Evolutionary conservation across 2,888 invertebrate species (phyloP).

Genomic region (Chouioia cunea): DNA sequence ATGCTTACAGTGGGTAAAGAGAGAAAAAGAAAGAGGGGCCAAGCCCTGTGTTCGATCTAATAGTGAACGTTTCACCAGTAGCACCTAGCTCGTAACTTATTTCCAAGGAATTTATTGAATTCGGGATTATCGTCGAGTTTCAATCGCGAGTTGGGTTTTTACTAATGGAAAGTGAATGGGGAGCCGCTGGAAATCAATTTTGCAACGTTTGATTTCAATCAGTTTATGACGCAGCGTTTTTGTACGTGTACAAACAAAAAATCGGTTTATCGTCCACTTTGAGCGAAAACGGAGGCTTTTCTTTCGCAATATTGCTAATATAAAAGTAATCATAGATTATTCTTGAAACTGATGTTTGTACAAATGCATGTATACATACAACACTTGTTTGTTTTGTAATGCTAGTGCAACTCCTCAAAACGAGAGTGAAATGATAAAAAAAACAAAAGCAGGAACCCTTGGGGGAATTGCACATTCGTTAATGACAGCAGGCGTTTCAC

Average conservation of each 20-base stretch:
- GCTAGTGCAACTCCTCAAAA: too few species aligned
- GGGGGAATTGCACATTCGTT: too few species aligned
- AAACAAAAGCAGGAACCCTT: too few species aligned
- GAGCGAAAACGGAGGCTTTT: too few species aligned
- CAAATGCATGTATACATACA: too few species aligned
- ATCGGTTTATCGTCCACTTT: too few species aligned
- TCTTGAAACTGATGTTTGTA: background rate
- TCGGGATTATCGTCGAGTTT: background rate
- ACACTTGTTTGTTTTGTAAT: too few species aligned
- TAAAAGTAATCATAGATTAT: slow-evolving; percentile 6
- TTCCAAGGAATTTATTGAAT: slow-evolving; percentile 7
- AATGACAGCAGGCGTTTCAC: background rate
- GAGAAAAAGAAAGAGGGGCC: too few species aligned
- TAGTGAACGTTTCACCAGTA: background rate
- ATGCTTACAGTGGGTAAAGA: background rate
- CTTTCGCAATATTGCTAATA: background rate
- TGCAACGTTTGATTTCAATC: slow-evolving; percentile 1
- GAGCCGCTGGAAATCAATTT: background rate
- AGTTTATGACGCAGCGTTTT: background rate
- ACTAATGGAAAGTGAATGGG: background rate
- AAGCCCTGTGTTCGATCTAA: slow-evolving; percentile 17
- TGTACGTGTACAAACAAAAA: background rate
- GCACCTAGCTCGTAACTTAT: background rate
- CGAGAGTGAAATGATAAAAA: too few species aligned
- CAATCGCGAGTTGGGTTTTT: background rate